These are phyloP conservation scores for Drepanosiphum platanoidis DNA, from an alignment of 2,888 invertebrate species.

Conservation along the genomic window DNA sequence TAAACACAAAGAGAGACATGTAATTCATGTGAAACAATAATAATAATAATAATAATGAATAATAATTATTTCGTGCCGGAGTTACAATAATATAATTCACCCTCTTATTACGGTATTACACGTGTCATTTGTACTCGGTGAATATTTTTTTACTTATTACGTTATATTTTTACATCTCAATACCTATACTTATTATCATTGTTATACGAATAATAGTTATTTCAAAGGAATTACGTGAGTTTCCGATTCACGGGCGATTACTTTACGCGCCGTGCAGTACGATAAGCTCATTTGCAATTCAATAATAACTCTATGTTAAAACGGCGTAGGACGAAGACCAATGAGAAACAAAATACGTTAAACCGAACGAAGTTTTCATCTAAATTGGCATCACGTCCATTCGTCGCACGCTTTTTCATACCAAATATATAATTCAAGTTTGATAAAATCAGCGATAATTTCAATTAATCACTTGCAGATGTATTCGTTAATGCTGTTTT, in stretches of 20 bases:
- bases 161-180: neutral
- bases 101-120: neutral
- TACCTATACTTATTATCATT: neutral
- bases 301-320: neutral
- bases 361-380: neutral
- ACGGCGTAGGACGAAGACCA: neutral
- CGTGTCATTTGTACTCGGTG: neutral
- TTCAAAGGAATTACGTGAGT: neutral
- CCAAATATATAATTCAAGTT: too few species aligned
- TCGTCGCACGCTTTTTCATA: too few species aligned
- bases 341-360: neutral
- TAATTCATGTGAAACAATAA: too few species aligned
- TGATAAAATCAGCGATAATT: too few species aligned
- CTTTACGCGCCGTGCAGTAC: too few species aligned
- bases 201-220: neutral
- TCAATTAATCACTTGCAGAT: too few species aligned
- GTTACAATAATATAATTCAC: too few species aligned
- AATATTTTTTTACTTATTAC: neutral
- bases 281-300: constrained; percentile 5
- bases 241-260: constrained; percentile 11
- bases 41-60: too few species aligned
- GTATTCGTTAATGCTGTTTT: too few species aligned
- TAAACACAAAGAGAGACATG: neutral
- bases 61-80: too few species aligned
- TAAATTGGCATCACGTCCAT: too few species aligned